A percentile compares a stretch with the other conserved stretches of the same genome.
These are phyloP conservation scores for Thecophora atra DNA, from an alignment of 2,888 invertebrate species.

Conservation along the genomic window DNA sequence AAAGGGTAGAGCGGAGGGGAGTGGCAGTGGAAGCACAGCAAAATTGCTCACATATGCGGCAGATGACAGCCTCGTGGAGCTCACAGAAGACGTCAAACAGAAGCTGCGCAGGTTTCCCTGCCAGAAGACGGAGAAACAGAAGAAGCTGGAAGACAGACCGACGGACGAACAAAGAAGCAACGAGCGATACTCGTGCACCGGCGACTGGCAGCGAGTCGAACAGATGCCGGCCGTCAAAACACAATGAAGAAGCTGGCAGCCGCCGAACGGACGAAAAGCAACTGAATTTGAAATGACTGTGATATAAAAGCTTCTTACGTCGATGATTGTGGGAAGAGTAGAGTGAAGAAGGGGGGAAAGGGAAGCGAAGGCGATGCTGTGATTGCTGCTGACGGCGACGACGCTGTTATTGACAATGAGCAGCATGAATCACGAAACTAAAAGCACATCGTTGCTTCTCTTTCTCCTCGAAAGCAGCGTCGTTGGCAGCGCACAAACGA, in stretches of 20 bases:
- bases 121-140: neutral
- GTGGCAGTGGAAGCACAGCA: neutral
- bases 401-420: neutral
- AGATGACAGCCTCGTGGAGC: constrained; percentile 16
- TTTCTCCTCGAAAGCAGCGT: neutral
- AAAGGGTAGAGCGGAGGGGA: neutral
- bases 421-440: neutral
- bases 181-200: neutral
- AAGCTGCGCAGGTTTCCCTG: neutral
- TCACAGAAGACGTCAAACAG: neutral
- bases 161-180: constrained; percentile 8
- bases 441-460: neutral
- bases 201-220: neutral
- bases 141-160: constrained; percentile 17
- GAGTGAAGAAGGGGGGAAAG: neutral
- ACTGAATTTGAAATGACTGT: neutral
- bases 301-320: neutral
- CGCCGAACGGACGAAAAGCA: neutral
- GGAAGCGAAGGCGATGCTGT: neutral
- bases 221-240: neutral
- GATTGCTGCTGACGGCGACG: neutral
- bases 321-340: neutral
- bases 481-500: neutral
- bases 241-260: neutral
- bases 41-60: constrained; percentile 20